Evolutionary conservation across 2,113 vertebrate genomes (phyloP).

Genomic region (Chiloscyllium plagiosum): DNA sequence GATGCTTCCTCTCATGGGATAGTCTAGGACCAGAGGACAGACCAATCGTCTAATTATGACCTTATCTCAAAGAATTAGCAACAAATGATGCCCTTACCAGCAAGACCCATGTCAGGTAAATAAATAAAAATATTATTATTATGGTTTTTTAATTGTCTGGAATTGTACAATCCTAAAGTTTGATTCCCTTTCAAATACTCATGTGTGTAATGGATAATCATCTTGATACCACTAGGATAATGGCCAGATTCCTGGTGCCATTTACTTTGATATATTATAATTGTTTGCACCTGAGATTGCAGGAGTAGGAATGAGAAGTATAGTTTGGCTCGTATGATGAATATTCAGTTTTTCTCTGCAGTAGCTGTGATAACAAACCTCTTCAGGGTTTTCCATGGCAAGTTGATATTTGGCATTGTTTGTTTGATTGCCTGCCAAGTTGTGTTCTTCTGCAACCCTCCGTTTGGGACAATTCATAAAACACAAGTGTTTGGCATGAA

Average conservation of each 20-base stretch:
- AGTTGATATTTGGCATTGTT: not conserved
- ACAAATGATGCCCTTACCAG: no score
- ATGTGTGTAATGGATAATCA: not conserved
- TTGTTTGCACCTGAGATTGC: not conserved
- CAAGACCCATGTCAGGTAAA: no score
- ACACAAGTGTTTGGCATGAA: not conserved
- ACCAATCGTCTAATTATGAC: no score
- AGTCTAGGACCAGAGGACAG: no score
- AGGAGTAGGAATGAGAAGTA: not conserved
- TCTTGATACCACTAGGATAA: not conserved
- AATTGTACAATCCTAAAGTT: not conserved
- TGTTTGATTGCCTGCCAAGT: slow-evolving; percentile 4
- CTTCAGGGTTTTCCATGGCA: not conserved
- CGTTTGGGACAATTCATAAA: not conserved
- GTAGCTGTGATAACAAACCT: not conserved
- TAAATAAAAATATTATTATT: not conserved
- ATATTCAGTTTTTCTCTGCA: not conserved
- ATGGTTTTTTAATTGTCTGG: not conserved
- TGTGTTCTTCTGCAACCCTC: not conserved
- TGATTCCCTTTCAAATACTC: not conserved
- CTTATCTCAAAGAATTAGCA: no score
- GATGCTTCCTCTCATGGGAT: no score
- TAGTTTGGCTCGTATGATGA: not conserved
- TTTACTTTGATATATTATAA: not conserved
- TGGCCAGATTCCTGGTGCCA: not conserved